Evolutionary conservation across 1,140 invertebrate genomes (phyloP), one percentile per base, ranked within the genome.

Genomic region (Halesus radiatus): DNA sequence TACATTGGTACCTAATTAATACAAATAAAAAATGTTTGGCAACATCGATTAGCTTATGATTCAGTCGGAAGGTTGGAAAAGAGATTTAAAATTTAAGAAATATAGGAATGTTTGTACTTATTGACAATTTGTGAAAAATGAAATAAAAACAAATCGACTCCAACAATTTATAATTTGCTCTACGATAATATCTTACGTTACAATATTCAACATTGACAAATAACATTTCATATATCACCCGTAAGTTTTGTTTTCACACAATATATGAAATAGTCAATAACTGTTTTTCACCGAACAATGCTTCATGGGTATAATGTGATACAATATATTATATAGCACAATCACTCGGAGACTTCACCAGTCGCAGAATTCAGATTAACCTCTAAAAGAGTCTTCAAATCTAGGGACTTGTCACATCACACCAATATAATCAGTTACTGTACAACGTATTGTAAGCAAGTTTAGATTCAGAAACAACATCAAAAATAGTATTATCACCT

Each of bases 181-280:
- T 79, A 81, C 80, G 79, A 83, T 79, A 74, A 73, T 37, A 37
- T 83, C 79, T 78, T 83, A 80, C 73, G 50, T 81, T 83, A 81
- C 73, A 83, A 83, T 83, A 83, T 80, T 83, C 76, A 83, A 83
- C 82, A 83, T 83, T 81, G 82, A 83, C 82, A 83, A 83, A 83
- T 81, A 83, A 83, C 82, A 80, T 81, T 81, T 81, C 80, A 83
- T 83, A 83, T 83, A 83, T 83, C 82, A 83, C 82, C 82, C 82
- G 82, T 83, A 83, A 83, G 77, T 80, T 60, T 76, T 80, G 50
- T 80, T 80, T 80, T 83, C 77, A 79, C 79, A 83, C 7, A 37
- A 37, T 83, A 83, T 83, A 83, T 83, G 81, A 83, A 83, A 83
- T 83, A 83, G 79, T 83, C 78, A 80, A 83, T 83, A 83, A 80